Evolutionary conservation across 1,140 invertebrate genomes (phyloP).

Genomic region (Oreohelix idahoensis): DNA sequence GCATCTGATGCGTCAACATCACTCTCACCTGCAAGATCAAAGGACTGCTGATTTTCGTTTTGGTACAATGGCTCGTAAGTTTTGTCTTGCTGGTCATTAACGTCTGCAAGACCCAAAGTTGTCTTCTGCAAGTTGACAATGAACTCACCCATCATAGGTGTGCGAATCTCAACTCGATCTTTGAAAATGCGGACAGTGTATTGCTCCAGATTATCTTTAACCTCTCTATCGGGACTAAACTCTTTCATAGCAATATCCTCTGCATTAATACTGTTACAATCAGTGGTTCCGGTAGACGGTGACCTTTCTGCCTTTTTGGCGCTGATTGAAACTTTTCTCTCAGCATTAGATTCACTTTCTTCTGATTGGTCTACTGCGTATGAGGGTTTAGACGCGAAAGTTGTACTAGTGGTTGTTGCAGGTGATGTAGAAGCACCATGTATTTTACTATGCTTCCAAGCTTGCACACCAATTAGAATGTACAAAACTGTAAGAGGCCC

Average conservation of each 20-base stretch:
- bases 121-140: background rate
- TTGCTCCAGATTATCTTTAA: background rate
- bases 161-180: background rate
- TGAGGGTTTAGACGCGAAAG: background rate
- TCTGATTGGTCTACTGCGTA: background rate
- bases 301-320: background rate
- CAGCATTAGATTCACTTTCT: background rate
- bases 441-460: slow-evolving; percentile 8
- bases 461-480: slow-evolving; percentile 1
- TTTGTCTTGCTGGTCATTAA: too few relatives aligned
- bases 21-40: too few relatives aligned
- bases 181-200: background rate
- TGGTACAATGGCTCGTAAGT: too few relatives aligned
- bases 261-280: background rate
- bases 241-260: background rate
- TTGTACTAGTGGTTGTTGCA: background rate
- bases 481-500: slow-evolving; percentile 4
- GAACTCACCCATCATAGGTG: background rate
- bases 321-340: background rate
- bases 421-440: background rate
- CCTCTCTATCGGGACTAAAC: background rate
- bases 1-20: too few relatives aligned
- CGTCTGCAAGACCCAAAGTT: background rate
- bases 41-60: too few relatives aligned
- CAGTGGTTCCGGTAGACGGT: background rate